These are phyloP conservation scores for Alloscopus bannaensis DNA, from an alignment of 2,888 invertebrate genomes.

Conservation along the genomic window DNA sequence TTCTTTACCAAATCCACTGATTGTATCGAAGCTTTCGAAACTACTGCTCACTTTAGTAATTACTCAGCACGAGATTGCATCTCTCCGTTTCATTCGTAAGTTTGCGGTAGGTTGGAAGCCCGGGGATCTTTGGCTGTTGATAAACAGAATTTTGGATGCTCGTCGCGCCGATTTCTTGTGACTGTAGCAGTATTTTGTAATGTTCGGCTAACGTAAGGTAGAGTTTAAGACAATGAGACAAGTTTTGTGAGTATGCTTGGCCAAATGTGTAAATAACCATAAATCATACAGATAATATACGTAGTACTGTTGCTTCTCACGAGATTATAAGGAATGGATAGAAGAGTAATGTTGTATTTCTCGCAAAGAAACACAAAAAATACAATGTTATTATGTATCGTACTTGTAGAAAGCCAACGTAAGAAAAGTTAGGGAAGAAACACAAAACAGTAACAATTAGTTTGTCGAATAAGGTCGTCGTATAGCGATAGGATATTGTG, in stretches of 20 bases:
- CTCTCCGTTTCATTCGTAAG: too few relatives aligned
- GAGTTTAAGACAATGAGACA: slow-evolving; percentile 27
- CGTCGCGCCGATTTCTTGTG: background rate
- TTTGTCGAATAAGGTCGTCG: slow-evolving; percentile 32
- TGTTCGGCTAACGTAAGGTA: slow-evolving; percentile 20
- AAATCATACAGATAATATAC: slow-evolving; percentile 47
- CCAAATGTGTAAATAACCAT: slow-evolving; percentile 47
- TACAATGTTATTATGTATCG: slow-evolving; percentile 21
- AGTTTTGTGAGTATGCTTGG: slow-evolving; percentile 53
- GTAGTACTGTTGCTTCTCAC: slow-evolving; percentile 58
- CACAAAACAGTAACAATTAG: background rate
- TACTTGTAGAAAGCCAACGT: slow-evolving; percentile 18
- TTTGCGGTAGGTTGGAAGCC: too few relatives aligned
- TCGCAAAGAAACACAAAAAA: slow-evolving; percentile 18
- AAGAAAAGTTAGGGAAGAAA: slow-evolving; percentile 27
- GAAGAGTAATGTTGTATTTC: slow-evolving; percentile 46
- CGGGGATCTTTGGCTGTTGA: too few relatives aligned
- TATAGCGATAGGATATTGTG: slow-evolving; percentile 42
- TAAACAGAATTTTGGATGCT: too few relatives aligned
- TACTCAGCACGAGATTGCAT: too few relatives aligned
- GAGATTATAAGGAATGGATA: slow-evolving; percentile 25
- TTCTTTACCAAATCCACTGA: too few relatives aligned
- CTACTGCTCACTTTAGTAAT: too few relatives aligned
- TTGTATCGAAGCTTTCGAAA: too few relatives aligned
- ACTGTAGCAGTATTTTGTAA: background rate